A percentile compares a stretch with the other conserved stretches of the same genome.
Evolutionary conservation across 2,888 invertebrate genomes (phyloP).

Genomic region (Agonum fuliginosum): DNA sequence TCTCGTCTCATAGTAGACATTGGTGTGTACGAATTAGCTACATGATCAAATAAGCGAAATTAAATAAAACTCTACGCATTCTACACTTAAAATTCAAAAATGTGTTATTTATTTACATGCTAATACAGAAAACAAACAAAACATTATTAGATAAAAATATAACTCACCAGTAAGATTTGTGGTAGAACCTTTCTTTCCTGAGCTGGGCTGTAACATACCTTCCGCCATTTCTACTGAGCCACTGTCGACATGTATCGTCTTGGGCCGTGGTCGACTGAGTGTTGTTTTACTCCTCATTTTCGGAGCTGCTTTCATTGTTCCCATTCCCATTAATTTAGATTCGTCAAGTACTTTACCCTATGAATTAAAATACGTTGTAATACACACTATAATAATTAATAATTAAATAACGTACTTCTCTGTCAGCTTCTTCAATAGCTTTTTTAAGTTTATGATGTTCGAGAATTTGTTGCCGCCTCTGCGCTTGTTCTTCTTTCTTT

Average conservation of each 20-base stretch:
- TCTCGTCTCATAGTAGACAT: slow-evolving; percentile 87
- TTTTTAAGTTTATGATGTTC: slow-evolving; percentile 96
- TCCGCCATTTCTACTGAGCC: slow-evolving; percentile 86
- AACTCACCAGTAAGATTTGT: slow-evolving; percentile 87
- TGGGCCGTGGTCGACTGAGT: slow-evolving; percentile 84
- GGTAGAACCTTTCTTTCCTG: slow-evolving; percentile 87
- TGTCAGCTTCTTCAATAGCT: slow-evolving; percentile 92
- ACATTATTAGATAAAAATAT: slow-evolving; percentile 57
- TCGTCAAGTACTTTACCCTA: slow-evolving; percentile 89
- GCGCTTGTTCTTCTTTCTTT: slow-evolving; percentile 87
- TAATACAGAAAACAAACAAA: slow-evolving; percentile 62
- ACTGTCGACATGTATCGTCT: slow-evolving; percentile 93
- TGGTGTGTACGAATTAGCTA: slow-evolving; percentile 73
- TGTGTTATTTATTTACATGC: slow-evolving; percentile 57
- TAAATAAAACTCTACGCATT: slow-evolving; percentile 62
- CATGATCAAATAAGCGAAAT: slow-evolving; percentile 63
- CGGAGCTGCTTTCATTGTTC: slow-evolving; percentile 77
- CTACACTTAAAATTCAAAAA: slow-evolving; percentile 43
- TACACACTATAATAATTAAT: neutral
- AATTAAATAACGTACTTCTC: slow-evolving; percentile 77
- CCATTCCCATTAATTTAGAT: slow-evolving; percentile 76
- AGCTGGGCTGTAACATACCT: slow-evolving; percentile 82
- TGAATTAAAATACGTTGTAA: neutral
- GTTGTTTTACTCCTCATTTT: slow-evolving; percentile 80
- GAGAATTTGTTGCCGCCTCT: slow-evolving; percentile 90